These are phyloP conservation scores for Pachypanchax playfairii DNA, from an alignment of 2,113 vertebrate genomes.

Conservation along the genomic window DNA sequence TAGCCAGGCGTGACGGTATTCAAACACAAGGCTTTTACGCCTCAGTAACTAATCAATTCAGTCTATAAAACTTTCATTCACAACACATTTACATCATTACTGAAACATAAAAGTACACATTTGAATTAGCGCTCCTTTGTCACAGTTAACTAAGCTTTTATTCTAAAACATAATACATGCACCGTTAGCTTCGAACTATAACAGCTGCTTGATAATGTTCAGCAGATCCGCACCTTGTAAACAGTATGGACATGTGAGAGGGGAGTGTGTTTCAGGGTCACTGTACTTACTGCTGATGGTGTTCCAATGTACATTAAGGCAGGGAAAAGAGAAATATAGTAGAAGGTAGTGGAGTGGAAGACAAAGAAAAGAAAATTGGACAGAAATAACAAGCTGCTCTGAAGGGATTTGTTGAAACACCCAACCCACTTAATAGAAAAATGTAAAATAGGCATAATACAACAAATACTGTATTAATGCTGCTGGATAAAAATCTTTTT, in stretches of 20 bases:
- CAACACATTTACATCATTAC: slow-evolving; percentile 33
- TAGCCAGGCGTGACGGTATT: slow-evolving; percentile 27
- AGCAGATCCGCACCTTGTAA: neutral
- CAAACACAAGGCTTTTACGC: slow-evolving; percentile 30
- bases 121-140: slow-evolving; percentile 43
- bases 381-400: neutral
- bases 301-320: neutral
- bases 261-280: neutral
- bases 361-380: neutral
- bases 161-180: slow-evolving; percentile 16
- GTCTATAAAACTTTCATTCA: slow-evolving; percentile 37
- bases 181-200: slow-evolving; percentile 17
- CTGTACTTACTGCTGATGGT: neutral
- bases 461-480: no score
- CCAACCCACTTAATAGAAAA: neutral
- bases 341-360: neutral
- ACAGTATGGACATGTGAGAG: neutral
- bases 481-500: no score
- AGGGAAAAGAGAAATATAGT: neutral
- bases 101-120: slow-evolving; percentile 33
- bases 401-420: neutral
- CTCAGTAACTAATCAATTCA: slow-evolving; percentile 27
- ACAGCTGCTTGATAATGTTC: slow-evolving; percentile 22
- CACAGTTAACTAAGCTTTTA: slow-evolving; percentile 22
- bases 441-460: neutral